These are phyloP conservation scores for Ceratosolen solmsi DNA, from an alignment of 1,140 invertebrate genomes.

Conservation along the genomic window DNA sequence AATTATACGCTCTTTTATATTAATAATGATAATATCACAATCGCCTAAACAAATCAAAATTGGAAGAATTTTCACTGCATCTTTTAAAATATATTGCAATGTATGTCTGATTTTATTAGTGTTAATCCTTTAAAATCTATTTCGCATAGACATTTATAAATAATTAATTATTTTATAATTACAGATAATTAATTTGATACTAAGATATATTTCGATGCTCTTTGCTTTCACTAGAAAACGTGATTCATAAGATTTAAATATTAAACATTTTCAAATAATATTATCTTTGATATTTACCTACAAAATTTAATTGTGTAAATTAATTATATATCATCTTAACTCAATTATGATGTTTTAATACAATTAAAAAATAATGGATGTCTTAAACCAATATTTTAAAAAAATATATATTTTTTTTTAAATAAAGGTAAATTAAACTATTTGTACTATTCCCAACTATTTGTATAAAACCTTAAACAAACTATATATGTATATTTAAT, in stretches of 20 bases:
- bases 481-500: too few relatives aligned
- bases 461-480: too few relatives aligned
- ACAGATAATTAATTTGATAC: slow-evolving; percentile 23
- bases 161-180: neutral
- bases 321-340: too few relatives aligned
- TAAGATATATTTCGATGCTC: slow-evolving; percentile 33
- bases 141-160: neutral
- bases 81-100: neutral
- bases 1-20: neutral
- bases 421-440: too few relatives aligned
- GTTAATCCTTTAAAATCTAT: neutral
- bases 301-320: too few relatives aligned
- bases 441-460: too few relatives aligned
- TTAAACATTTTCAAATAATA: too few relatives aligned
- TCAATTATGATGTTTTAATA: too few relatives aligned
- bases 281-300: too few relatives aligned
- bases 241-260: neutral
- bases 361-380: too few relatives aligned
- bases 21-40: slow-evolving; percentile 16
- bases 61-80: slow-evolving; percentile 18
- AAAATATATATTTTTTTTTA: too few relatives aligned
- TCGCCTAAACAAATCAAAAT: neutral
- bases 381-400: too few relatives aligned
- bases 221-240: slow-evolving; percentile 12
- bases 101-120: slow-evolving; percentile 3